Percentiles rank a stretch among this genome's conserved stretches.
Conservation (phyloP, 2,888 invertebrate species). For the Metalampra italica region DNA sequence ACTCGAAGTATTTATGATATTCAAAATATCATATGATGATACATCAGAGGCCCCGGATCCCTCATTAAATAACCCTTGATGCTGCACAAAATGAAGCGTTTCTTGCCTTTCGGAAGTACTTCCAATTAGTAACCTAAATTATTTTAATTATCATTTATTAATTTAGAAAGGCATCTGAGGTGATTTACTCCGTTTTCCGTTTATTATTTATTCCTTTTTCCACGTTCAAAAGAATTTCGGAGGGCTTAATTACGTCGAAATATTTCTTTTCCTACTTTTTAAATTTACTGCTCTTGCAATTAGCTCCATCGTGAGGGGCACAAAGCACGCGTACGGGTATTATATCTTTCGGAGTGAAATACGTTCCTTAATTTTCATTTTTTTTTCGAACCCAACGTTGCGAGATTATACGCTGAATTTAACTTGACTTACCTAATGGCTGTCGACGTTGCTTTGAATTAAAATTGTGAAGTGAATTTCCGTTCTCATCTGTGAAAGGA, state of each 20-base stretch:
- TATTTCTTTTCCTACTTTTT: constrained; percentile 39
- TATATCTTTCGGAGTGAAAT: constrained; percentile 28
- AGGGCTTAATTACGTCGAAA: constrained; percentile 41
- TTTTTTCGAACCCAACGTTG: constrained; percentile 26
- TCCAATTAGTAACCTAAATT: not conserved
- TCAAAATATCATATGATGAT: too few relatives aligned
- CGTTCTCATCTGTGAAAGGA: not conserved
- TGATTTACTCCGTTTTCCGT: constrained; percentile 10
- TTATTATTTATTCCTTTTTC: constrained; percentile 17
- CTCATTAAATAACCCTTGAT: not conserved
- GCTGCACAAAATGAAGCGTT: not conserved
- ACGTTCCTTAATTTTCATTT: constrained; percentile 26
- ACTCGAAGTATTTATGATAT: too few relatives aligned
- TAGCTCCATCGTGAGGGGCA: constrained; percentile 24
- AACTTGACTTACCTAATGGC: constrained; percentile 1
- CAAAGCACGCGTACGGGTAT: constrained; percentile 23
- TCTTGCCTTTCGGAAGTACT: not conserved
- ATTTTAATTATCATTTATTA: constrained; percentile 9
- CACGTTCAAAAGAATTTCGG: constrained; percentile 25
- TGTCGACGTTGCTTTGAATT: not conserved
- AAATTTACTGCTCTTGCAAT: constrained; percentile 35
- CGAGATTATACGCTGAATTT: constrained; percentile 20
- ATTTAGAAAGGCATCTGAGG: constrained; percentile 4
- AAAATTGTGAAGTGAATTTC: not conserved
- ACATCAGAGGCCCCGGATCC: too few relatives aligned